Evolutionary conservation across 2,113 vertebrate genomes (phyloP), one percentile per base, ranked within the genome.

Genomic region (Hyperopisus bebe): DNA sequence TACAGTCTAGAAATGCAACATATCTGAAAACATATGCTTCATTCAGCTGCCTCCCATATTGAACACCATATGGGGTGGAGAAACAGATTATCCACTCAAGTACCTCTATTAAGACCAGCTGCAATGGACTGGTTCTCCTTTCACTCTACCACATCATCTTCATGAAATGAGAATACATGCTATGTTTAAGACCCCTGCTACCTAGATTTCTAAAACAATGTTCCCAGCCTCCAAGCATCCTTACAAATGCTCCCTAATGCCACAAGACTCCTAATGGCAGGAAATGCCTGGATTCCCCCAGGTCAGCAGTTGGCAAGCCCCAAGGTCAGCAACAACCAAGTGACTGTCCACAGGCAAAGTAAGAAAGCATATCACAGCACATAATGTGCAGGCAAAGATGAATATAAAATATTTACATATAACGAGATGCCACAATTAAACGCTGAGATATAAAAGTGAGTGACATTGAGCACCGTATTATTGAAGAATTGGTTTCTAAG

Each of bases 121-220:
- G 66, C 62, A 80, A 62, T 31, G 31, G 11, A 46, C 44, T 84
- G 87, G 77, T 77, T 77, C 31, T 39, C 70, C 93, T 91, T 88
- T 92, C 88, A 91, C 92, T 93, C 74, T 88, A 86, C 91, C 90
- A 91, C 91, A 89, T 48, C 70, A 35, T 80, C 6, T 39, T 62
- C 39, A 24, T 10, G 13, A 83, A 89, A 48, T 19, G n/a, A 31
- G 86, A 92, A 94, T 94, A 95, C 93, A 94, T 47, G 82, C 21
- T 47, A 93, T 93, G 92, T 93, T 91, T 89, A 11, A 35, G 90
- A 92, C 92, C 92, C 91, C 90, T 46, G 24, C 51, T 42, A 27
- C 24, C 50, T 42, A 84, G 77, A 89, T 62, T 51, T 84, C 39
- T 31, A 53, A 83, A 89, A 17, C 80, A 31, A 35, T 15, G 80